Evolutionary conservation across 2,113 vertebrate genomes (phyloP).

Genomic region (Rhombomys opimus): DNA sequence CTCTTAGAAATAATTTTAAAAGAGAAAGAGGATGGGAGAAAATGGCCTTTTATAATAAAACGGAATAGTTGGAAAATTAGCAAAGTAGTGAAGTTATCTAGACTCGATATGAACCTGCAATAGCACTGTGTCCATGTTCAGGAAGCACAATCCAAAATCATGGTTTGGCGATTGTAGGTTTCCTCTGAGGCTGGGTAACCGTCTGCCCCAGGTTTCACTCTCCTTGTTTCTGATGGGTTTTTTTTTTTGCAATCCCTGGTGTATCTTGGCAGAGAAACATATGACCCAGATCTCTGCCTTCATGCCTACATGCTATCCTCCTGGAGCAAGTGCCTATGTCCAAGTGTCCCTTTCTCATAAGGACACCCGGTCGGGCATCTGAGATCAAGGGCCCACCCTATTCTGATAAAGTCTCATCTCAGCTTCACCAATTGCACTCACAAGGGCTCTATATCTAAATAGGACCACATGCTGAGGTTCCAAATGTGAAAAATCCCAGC

Average conservation of each 20-base stretch:
- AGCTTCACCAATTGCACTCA: neutral
- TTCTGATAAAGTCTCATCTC: neutral
- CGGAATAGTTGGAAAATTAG: neutral
- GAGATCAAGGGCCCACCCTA: no score
- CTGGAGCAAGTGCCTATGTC: neutral
- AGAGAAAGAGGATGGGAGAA: neutral
- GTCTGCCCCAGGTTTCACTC: neutral
- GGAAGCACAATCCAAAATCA: neutral
- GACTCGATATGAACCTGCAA: neutral
- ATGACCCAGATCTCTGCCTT: neutral
- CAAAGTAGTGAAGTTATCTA: neutral
- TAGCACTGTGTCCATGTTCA: neutral
- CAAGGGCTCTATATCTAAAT: neutral
- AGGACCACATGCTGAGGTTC: neutral
- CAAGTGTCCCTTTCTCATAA: neutral
- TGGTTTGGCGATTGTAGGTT: neutral
- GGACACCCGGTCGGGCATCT: neutral
- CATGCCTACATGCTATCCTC: neutral
- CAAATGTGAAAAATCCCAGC: neutral
- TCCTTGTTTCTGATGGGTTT: neutral
- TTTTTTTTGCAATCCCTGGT: neutral
- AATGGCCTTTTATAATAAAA: neutral
- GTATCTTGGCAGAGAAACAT: neutral
- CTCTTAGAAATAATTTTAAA: conserved; percentile 23
- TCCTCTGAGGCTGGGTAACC: neutral